Percentiles rank a stretch among this genome's conserved stretches.
Conservation (phyloP, 2,797 vertebrate genomes). For the Tamandua tetradactyla region DNA sequence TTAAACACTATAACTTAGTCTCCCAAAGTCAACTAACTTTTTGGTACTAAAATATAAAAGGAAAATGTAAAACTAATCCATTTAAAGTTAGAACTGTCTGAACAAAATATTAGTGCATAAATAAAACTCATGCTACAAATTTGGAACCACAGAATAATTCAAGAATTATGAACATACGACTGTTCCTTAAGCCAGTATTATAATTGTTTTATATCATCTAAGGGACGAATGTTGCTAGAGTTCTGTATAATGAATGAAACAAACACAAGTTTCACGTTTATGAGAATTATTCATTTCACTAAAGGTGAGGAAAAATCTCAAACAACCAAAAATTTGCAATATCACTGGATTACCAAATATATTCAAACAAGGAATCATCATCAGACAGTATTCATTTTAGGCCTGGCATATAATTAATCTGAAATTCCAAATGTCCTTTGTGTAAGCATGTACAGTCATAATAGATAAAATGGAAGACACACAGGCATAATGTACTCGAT, state of each 20-base stretch:
- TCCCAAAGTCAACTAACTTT: not conserved
- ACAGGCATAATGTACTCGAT: not conserved
- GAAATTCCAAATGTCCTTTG: conserved; percentile 12
- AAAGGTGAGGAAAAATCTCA: not conserved
- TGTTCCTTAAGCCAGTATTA: not conserved
- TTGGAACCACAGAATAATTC: not conserved
- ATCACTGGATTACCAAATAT: not conserved
- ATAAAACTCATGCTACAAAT: not conserved
- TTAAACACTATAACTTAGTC: not conserved
- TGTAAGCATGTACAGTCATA: not conserved
- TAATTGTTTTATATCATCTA: not conserved
- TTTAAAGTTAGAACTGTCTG: not conserved
- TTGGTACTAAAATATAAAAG: not conserved
- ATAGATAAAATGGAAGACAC: not conserved
- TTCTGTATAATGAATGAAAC: not conserved
- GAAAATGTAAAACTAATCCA: not conserved
- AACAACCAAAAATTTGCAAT: not conserved
- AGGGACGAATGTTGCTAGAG: not conserved
- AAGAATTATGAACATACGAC: not conserved
- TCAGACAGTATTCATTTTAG: not conserved
- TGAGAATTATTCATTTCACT: not conserved
- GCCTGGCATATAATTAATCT: not conserved
- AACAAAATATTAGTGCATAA: not conserved
- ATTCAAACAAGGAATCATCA: not conserved
- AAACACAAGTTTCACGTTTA: not conserved